These are phyloP conservation scores for Pararge aegeria DNA, from an alignment of 1,140 invertebrate genomes.

Conservation along the genomic window DNA sequence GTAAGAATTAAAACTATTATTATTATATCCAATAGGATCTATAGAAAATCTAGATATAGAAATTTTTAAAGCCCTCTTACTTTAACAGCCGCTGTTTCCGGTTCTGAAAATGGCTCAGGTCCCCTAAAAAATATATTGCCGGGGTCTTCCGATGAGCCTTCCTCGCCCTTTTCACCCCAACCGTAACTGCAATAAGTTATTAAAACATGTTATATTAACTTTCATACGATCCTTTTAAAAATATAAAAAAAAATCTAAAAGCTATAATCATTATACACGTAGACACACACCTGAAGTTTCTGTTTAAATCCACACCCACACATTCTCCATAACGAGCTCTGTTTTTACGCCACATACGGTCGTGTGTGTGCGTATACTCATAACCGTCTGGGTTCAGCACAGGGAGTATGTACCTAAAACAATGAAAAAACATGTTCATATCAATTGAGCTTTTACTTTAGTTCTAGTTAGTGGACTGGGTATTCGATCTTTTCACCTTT, in stretches of 20 bases:
- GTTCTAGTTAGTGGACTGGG: no score
- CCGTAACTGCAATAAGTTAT: slow-evolving; percentile 48
- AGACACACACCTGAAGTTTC: slow-evolving; percentile 87
- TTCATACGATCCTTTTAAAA: no score
- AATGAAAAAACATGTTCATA: not conserved
- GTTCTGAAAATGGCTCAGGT: slow-evolving; percentile 89
- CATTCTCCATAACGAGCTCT: slow-evolving; percentile 78
- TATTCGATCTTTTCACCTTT: no score
- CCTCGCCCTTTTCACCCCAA: slow-evolving; percentile 73
- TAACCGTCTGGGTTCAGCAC: slow-evolving; percentile 88
- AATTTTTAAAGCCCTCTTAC: slow-evolving; percentile 48
- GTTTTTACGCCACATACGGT: slow-evolving; percentile 89
- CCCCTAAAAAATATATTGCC: slow-evolving; percentile 88
- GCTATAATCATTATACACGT: no score
- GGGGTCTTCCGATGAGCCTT: slow-evolving; percentile 81
- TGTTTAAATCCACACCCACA: slow-evolving; percentile 84
- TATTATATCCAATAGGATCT: no score
- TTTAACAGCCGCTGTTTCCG: slow-evolving; percentile 87
- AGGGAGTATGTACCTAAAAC: slow-evolving; percentile 83
- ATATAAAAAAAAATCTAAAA: no score
- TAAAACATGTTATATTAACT: no score
- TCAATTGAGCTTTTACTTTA: not conserved
- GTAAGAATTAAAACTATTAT: no score
- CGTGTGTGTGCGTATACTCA: slow-evolving; percentile 82
- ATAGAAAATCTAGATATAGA: not conserved